Base-by-base conservation (phyloP, 2,113 vertebrate species). In the Datnioides undecimradiatus region DNA sequence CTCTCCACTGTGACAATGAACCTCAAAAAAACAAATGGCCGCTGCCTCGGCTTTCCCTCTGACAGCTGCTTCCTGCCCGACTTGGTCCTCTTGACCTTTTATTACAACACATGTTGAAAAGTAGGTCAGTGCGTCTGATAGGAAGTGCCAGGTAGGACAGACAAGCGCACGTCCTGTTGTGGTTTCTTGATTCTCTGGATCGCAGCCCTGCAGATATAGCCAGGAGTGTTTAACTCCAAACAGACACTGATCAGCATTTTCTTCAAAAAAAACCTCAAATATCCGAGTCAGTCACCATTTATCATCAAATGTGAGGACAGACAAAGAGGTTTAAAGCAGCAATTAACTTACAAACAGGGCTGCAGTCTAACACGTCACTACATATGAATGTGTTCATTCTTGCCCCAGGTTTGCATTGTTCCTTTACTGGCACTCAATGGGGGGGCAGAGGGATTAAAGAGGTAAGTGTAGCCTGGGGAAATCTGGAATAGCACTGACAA, bases 51-150 rank as follows among this genome's bases (percentile, higher is more conserved):
- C 83, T 82, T 79, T 88, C 87, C 69, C 68, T 36, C 63, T 55
- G 43, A 52, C 89, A 91, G 85, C 87, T 93, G 88, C 65, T 87
- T 93, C 90, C 90, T 91, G 87, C 48, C 69, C 27, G 45, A 59
- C 43, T 72, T 25, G 16, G 23, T 49, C 68, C 57, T 49, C 43
- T 65, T 73, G 76, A 86, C 80, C 83, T 90, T 90, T 46, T 8
- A 69, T 78, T 73, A 57, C 5, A 1, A 69, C 40, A 75, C 51
- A 10, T 41, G 49, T 27, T 41, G 14, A 83, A 77, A 90, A 87
- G 40, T 89, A 62, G 86, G 88, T 81, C 88, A 86, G 12, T 29
- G 27, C 4, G 87, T 88, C 87, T 90, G 67, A 80, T 59, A 67
- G 74, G 57, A 89, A 76, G 73, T 36, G 57, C 45, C 75, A 92